These are phyloP conservation scores for Sardina pilchardus DNA, from an alignment of 2,113 vertebrate species.

Conservation along the genomic window DNA sequence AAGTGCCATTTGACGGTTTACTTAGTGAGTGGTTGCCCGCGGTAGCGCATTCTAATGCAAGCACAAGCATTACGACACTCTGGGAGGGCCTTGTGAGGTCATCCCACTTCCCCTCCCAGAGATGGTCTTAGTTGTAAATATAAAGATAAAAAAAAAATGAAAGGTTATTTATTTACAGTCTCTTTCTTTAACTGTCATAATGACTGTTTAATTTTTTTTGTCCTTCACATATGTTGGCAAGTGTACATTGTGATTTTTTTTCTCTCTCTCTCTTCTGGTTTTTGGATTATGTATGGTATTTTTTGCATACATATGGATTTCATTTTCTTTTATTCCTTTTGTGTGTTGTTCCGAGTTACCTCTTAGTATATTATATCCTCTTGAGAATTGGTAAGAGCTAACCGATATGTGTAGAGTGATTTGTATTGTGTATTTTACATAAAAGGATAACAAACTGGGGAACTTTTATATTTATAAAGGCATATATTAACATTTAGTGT, in stretches of 20 bases:
- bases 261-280: slow-evolving; percentile 38
- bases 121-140: slow-evolving; percentile 70
- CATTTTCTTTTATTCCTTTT: slow-evolving; percentile 61
- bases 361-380: slow-evolving; percentile 71
- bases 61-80: slow-evolving; percentile 76
- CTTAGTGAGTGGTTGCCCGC: slow-evolving; percentile 73
- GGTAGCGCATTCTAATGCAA: slow-evolving; percentile 80
- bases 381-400: slow-evolving; percentile 71
- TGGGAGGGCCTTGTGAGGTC: slow-evolving; percentile 46
- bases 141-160: slow-evolving; percentile 61
- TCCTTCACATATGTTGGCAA: slow-evolving; percentile 66
- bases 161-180: slow-evolving; percentile 75
- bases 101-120: slow-evolving; percentile 45
- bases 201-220: slow-evolving; percentile 50
- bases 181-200: slow-evolving; percentile 66
- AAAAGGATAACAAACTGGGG: slow-evolving; percentile 71
- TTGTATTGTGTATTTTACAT: slow-evolving; percentile 82
- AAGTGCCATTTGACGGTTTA: slow-evolving; percentile 78
- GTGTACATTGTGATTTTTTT: slow-evolving; percentile 68
- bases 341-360: slow-evolving; percentile 68
- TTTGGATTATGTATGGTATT: slow-evolving; percentile 74
- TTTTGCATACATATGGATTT: slow-evolving; percentile 73
- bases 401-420: slow-evolving; percentile 75
- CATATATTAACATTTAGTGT: slow-evolving; percentile 77
- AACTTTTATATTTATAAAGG: slow-evolving; percentile 83